Base-by-base conservation (phyloP, 2,113 vertebrate genomes). In the Bucco capensis region DNA sequence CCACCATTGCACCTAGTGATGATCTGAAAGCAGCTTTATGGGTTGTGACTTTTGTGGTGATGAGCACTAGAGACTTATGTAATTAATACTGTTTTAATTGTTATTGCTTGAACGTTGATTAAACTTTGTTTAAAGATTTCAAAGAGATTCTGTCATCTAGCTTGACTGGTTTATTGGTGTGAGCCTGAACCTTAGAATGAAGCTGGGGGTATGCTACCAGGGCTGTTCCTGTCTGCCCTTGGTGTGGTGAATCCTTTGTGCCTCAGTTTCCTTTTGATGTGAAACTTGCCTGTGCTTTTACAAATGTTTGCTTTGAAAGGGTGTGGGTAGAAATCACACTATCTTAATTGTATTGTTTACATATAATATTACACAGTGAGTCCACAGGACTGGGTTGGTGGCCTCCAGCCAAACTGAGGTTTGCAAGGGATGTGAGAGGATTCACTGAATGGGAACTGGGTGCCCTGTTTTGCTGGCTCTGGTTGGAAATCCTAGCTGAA, bases 41-140 rank as follows among this genome's bases (percentile, higher is more conserved):
- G 44, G 30, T 66, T 86, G 65, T 88, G 60, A 86, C 80, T 83
- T 77, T 8, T 37, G 61, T 67, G 62, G 44, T 60, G 70, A 78
- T 74, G 84, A 95, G 77, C 66, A 74, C 73, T 71, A 84, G 73
- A 83, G 65, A 92, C 65, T 83, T 1, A 0, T 54, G 53, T 61
- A 90, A 83, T 95, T 91, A 77, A 40, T 77, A 54, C 28, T 56
- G 61, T 50, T 83, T 66, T 38, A 89, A 88, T 86, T 82, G 64
- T 80, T 94, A 69, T 56, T 24, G 56, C 44, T 72, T 91, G 66
- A 78, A 62, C 66, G 51, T 87, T 80, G 64, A 76, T 90, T 90
- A 81, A 82, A 57, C 67, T 89, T 71, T 75, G 27, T 80, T 83
- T 81, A 81, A 90, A 54, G 74, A 82, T 50, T 70, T 92, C 12